Base-by-base conservation (phyloP, 2,888 invertebrate species). In the Machimus atricapillus region DNA sequence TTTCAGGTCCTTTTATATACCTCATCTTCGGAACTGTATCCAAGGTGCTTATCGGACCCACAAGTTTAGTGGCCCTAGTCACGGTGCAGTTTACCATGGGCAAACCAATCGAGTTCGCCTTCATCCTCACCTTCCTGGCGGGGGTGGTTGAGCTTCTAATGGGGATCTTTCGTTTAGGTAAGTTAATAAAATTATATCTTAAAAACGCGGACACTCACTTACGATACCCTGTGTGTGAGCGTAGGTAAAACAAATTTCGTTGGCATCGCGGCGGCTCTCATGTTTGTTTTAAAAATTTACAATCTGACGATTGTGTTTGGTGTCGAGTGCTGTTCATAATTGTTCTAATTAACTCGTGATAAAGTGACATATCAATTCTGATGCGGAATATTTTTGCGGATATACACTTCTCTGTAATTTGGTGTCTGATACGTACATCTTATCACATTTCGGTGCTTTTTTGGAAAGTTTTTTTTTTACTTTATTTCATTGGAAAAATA, bases 41-140 rank as follows among this genome's bases (percentile, higher is more conserved):
- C 92, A 96, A 96, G 93, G 97, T 97, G 23, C 96, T 96, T 16
- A 97, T 97, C 89, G 97, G 98, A 23, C 98, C 98, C 0, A 98
- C 98, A 0, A 97, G 98, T 90, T 94, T 98, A 27, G 92, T 92
- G 89, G 96, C 96, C 19, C 93, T 98, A 85, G 94, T 98, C 90
- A 97, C 97, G 79, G 94, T 96, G 87, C 96, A 96, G 90, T 95
- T 95, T 89, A 96, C 96, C 19, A 94, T 94, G 89, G 95, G 94
- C 16, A 94, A 95, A 90, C 95, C 96, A 8, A 91, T 95, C 1
- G 96, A 97, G 90, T 96, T 95, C 91, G 95, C 96, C 12, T 94
- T 97, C 88, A 93, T 97, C 86, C 94, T 98, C 66, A 95, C 96
- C 56, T 96, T 98, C 91, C 93, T 97, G 27, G 94, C 96, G 40